Conservation (phyloP, 2,888 invertebrate genomes). For the Hemicrepidius hirtus region DNA sequence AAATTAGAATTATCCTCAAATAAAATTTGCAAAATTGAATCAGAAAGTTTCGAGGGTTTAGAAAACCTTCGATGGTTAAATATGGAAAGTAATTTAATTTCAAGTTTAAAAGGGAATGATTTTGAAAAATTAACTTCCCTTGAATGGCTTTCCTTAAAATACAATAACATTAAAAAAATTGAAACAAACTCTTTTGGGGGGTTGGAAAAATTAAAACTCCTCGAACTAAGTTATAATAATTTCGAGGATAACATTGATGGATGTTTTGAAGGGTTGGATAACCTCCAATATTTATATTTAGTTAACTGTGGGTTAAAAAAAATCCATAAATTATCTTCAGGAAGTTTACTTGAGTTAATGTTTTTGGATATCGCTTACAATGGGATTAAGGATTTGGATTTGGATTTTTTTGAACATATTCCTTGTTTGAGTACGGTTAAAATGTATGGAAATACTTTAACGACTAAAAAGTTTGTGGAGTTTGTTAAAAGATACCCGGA, state of each 20-base stretch:
- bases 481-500: background rate
- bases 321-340: background rate
- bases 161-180: constrained; percentile 29
- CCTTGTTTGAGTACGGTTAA: constrained; percentile 31
- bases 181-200: constrained; percentile 28
- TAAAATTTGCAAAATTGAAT: constrained; percentile 18
- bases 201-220: constrained; percentile 28
- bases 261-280: constrained; percentile 20
- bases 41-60: constrained; percentile 20
- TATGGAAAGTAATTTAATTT: constrained; percentile 37
- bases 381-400: constrained; percentile 35
- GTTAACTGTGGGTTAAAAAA: constrained; percentile 31
- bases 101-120: background rate
- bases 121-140: constrained; percentile 21
- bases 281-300: constrained; percentile 35
- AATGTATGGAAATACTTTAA: constrained; percentile 33
- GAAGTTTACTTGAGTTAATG: constrained; percentile 11
- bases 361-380: constrained; percentile 36
- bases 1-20: constrained; percentile 30
- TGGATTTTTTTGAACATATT: constrained; percentile 26
- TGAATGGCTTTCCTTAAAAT: constrained; percentile 39
- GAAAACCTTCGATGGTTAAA: constrained; percentile 31
- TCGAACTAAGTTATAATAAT: constrained; percentile 40
- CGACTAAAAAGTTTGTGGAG: constrained; percentile 21
- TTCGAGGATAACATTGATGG: constrained; percentile 29